Evolutionary conservation across 2,113 vertebrate genomes (phyloP).

Genomic region (Lepus americanus): DNA sequence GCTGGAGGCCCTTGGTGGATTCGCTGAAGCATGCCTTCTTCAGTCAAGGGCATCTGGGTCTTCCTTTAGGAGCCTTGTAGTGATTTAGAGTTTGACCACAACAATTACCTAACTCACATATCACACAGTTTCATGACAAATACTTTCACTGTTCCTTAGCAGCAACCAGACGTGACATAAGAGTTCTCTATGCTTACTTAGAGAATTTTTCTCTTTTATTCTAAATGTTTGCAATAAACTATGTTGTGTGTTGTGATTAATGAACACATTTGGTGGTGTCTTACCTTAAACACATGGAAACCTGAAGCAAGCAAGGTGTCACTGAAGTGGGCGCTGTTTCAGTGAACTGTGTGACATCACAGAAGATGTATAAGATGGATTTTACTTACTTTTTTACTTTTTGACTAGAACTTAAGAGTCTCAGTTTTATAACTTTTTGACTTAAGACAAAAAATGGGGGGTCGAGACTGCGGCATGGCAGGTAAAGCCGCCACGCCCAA

Average conservation of each 20-base stretch:
- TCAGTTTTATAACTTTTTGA: not conserved
- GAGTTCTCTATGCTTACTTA: not conserved
- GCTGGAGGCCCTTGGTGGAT: not conserved
- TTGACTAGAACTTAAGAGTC: not conserved
- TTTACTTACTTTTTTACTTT: too few relatives aligned
- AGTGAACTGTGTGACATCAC: not conserved
- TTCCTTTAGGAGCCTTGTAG: not conserved
- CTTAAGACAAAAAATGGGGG: not conserved
- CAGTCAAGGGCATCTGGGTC: not conserved
- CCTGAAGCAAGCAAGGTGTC: not conserved
- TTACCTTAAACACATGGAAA: not conserved
- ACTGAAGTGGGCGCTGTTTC: not conserved
- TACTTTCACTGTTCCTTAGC: constrained; percentile 64
- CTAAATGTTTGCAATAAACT: not conserved
- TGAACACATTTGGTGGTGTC: not conserved
- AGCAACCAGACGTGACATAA: not conserved
- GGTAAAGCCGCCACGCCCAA: too few relatives aligned
- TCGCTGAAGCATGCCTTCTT: constrained; percentile 9
- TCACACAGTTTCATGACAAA: constrained; percentile 54
- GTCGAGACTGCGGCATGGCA: too few relatives aligned
- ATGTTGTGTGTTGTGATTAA: not conserved
- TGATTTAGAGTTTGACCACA: constrained; percentile 55
- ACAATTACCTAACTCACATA: constrained; percentile 45
- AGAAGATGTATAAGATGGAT: not conserved
- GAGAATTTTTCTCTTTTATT: not conserved